Conservation (phyloP, 2,797 vertebrate species). For the Rhabdophis nuchalis region DNA sequence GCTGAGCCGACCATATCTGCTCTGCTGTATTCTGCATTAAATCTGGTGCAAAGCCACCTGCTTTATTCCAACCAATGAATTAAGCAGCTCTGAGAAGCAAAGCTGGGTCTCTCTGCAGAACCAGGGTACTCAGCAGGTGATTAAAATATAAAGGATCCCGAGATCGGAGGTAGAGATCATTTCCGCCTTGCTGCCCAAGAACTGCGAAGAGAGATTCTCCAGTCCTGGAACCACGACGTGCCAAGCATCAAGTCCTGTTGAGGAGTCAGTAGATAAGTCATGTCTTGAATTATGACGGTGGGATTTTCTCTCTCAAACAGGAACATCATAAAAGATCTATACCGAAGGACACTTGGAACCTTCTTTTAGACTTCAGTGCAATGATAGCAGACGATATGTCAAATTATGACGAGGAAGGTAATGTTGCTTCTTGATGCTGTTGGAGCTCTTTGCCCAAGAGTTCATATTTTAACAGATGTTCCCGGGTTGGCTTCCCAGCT, state of each 20-base stretch:
- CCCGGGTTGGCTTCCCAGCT: neutral
- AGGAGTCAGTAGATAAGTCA: constrained; percentile 1
- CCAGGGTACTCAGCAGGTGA: neutral
- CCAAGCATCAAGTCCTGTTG: neutral
- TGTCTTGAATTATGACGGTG: constrained; percentile 15
- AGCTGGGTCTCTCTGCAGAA: neutral
- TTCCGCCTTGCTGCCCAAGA: neutral
- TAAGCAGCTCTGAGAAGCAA: neutral
- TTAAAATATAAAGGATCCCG: neutral
- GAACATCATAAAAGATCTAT: constrained; percentile 98
- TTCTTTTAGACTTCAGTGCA: constrained; percentile 97
- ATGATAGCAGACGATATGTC: constrained; percentile 99
- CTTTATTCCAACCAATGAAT: neutral
- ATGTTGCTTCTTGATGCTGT: constrained; percentile 35
- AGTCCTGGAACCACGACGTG: neutral
- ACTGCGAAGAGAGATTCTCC: neutral
- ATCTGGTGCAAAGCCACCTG: neutral
- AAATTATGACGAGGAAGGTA: constrained; percentile 98
- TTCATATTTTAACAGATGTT: neutral
- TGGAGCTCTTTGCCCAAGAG: neutral
- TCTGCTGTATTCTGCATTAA: neutral
- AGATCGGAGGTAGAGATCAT: neutral
- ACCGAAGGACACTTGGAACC: constrained; percentile 98
- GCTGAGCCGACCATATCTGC: neutral
- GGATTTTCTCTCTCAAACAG: constrained; percentile 67